Percentiles rank a stretch among this genome's conserved stretches.
phyloP scores from a whole-genome alignment of 2,113 vertebrate genomes.

The Cephalopholis sonnerati region DNA sequence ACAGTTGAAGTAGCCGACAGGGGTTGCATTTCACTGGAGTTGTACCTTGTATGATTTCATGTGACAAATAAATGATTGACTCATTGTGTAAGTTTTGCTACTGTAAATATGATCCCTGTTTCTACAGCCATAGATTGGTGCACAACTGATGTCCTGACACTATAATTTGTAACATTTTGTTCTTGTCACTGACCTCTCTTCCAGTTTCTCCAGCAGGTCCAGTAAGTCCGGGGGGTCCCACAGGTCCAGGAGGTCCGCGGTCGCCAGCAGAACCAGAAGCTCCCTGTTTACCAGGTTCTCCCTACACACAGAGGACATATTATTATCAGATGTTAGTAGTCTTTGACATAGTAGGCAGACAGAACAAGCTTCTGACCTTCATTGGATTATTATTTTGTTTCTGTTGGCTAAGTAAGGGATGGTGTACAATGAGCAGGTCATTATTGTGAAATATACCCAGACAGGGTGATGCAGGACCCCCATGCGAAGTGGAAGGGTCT shows the following conservation, averaged over 20 bases:
- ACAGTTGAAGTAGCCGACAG: too few relatives aligned
- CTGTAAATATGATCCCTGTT: not conserved
- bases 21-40: too few relatives aligned
- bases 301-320: conserved; percentile 80
- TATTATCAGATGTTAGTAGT: not conserved
- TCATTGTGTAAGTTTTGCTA: too few relatives aligned
- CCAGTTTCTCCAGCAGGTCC: conserved; percentile 94
- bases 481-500: too few relatives aligned
- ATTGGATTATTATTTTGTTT: not conserved
- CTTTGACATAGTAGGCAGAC: not conserved
- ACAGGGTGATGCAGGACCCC: too few relatives aligned
- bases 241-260: conserved; percentile 94
- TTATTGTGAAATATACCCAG: too few relatives aligned
- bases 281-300: conserved; percentile 98
- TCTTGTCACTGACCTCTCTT: conserved; percentile 89
- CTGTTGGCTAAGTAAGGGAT: not conserved
- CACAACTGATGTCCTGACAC: not conserved
- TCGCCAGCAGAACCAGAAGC: conserved; percentile 89
- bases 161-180: not conserved
- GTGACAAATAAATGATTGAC: too few relatives aligned
- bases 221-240: conserved; percentile 94
- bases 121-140: not conserved
- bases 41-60: too few relatives aligned
- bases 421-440: too few relatives aligned
- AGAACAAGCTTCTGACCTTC: conserved; percentile 9